Conservation (phyloP, 2,113 vertebrate genomes). For the Calyptomena viridis region DNA sequence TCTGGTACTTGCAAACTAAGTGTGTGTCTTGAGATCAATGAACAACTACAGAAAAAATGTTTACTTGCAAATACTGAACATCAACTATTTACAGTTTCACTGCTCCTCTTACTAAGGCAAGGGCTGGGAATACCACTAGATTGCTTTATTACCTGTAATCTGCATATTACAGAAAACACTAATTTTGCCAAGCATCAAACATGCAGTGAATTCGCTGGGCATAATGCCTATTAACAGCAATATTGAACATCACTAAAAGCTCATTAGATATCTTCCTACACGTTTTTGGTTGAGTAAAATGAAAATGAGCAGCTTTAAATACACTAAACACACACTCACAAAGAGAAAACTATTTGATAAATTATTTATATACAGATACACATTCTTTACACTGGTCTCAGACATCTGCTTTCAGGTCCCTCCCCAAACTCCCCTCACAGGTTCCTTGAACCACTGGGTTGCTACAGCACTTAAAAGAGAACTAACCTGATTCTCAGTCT, state of each 20-base stretch:
- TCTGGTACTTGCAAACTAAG: constrained; percentile 68
- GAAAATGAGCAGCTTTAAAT: constrained; percentile 85
- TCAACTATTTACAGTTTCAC: constrained; percentile 92
- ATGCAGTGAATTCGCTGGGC: constrained; percentile 88
- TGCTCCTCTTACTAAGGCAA: constrained; percentile 80
- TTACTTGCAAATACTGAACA: constrained; percentile 91
- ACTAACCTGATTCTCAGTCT: constrained; percentile 70
- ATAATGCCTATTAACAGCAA: constrained; percentile 90
- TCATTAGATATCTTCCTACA: constrained; percentile 78
- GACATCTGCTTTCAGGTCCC: constrained; percentile 65
- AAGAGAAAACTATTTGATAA: constrained; percentile 81
- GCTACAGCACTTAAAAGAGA: constrained; percentile 75
- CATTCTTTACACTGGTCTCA: constrained; percentile 89
- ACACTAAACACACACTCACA: constrained; percentile 81
- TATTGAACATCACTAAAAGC: constrained; percentile 85
- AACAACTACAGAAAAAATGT: constrained; percentile 73
- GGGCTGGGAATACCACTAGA: constrained; percentile 80
- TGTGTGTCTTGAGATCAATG: constrained; percentile 75
- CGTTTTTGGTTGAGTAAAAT: constrained; percentile 78
- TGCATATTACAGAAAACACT: constrained; percentile 75
- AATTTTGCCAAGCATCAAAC: constrained; percentile 87
- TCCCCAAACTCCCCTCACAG: constrained; percentile 69
- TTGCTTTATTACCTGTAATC: constrained; percentile 75
- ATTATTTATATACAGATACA: constrained; percentile 92
- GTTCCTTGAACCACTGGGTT: constrained; percentile 73